Evolutionary conservation across 2,797 vertebrate species (phyloP), one percentile per base, ranked within the genome.

Genomic region (Aratinga solstitialis): DNA sequence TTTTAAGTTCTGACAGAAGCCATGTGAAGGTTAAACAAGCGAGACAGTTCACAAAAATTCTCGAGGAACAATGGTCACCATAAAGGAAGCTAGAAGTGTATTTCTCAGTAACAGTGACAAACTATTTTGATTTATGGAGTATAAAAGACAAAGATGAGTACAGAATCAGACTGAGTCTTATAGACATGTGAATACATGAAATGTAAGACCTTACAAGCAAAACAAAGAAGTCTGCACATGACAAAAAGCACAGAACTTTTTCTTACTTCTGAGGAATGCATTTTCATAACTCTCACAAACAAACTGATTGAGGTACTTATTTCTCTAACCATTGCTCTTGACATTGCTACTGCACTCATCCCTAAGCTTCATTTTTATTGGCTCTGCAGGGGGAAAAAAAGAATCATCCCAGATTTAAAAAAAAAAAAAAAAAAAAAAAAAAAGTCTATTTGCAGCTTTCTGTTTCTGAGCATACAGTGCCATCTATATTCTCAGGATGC

Each of bases 401-500:
- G 34, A 8, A 48, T 80, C 66, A 71, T 76, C 1, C 73, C 3
- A 53, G 24, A 40, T 67, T 67, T 1, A 26, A 53, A 74, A 91
- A 77, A 45, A 45, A 45, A 42, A 42, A 43, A 45, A 45, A 42
- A 42, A 43, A 40, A 43, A 19, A 43, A 45, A 43, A 50, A 48
- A 74, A 24, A 63, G 10, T 18, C 27, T n/a, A 48, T 30, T 62
- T 94, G 20, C 58, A 80, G 61, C 16, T 54, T 89, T 78, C 69
- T 75, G 38, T 94, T 94, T 88, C 87, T 92, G 71, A 93, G 74
- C 50, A 73, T 45, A 89, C 23, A 89, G 75, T 88, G 91, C 89
- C 87, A 92, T 78, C 94, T 95, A 90, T 84, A 85, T 90, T 93
- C 78, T 90, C 65, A 48, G 38, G 8, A 84, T 77, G 53, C 76